A percentile compares a stretch with the other conserved stretches of the same genome.
phyloP scores from a whole-genome alignment of 2,113 vertebrate species.

The Perccottus glenii region DNA sequence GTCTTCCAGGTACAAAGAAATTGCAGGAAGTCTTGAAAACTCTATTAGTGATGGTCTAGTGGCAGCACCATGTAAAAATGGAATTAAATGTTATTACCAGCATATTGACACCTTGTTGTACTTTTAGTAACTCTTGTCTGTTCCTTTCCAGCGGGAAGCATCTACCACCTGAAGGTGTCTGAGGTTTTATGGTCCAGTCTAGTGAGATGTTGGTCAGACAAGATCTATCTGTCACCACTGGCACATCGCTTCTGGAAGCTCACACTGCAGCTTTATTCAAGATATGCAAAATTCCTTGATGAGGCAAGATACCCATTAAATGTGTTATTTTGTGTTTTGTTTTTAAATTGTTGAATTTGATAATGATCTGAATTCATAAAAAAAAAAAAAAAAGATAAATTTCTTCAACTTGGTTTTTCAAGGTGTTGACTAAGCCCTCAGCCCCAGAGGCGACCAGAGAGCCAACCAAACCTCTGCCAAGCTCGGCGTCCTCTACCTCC shows the following conservation, averaged over 20 bases:
- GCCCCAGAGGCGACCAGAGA: slow-evolving; percentile 82
- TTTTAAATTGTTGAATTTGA: no score
- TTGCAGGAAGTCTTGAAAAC: slow-evolving; percentile 90
- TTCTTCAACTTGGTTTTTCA: neutral
- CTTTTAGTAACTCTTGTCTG: slow-evolving; percentile 19
- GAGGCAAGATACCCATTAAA: slow-evolving; percentile 80
- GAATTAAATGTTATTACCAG: neutral
- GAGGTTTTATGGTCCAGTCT: slow-evolving; percentile 87
- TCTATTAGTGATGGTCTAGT: slow-evolving; percentile 83
- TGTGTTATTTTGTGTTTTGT: neutral
- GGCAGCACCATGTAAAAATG: slow-evolving; percentile 84
- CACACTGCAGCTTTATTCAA: slow-evolving; percentile 88
- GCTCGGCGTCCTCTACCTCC: slow-evolving; percentile 82
- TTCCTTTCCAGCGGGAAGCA: slow-evolving; percentile 80
- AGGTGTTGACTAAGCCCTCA: slow-evolving; percentile 84
- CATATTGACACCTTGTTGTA: no score
- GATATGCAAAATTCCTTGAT: slow-evolving; percentile 86
- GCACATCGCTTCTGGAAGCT: slow-evolving; percentile 94
- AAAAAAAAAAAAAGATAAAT: no score
- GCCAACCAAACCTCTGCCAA: slow-evolving; percentile 78
- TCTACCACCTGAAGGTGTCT: slow-evolving; percentile 86
- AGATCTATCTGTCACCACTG: slow-evolving; percentile 85
- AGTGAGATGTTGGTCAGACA: slow-evolving; percentile 88
- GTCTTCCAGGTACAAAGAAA: slow-evolving; percentile 88
- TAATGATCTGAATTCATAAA: no score